A percentile compares a stretch with the other conserved stretches of the same genome.
These are phyloP conservation scores for Odobenus rosmarus DNA, from an alignment of 2,113 vertebrate genomes.

Conservation along the genomic window DNA sequence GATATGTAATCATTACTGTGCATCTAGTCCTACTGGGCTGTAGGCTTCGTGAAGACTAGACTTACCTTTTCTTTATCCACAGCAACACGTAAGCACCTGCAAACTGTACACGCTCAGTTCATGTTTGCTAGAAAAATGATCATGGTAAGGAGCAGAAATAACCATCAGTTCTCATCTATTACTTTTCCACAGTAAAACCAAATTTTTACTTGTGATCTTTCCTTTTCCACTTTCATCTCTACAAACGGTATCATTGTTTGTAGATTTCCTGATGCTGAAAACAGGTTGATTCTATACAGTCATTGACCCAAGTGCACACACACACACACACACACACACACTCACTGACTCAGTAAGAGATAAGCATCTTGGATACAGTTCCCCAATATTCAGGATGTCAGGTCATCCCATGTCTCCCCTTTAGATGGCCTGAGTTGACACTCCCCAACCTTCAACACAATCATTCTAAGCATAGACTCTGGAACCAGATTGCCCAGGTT, in stretches of 20 bases:
- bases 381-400: not conserved
- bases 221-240: not conserved
- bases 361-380: not conserved
- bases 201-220: not conserved
- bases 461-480: not conserved
- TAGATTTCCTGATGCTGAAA: not conserved
- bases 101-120: rapidly evolving
- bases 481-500: not conserved
- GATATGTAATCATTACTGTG: rapidly evolving
- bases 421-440: not conserved
- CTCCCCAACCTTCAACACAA: not conserved
- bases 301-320: not conserved
- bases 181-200: not conserved
- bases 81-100: not conserved
- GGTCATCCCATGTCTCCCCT: not conserved
- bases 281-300: not conserved
- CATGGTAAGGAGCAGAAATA: not conserved
- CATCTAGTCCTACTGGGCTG: not conserved
- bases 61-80: not conserved
- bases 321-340: no score
- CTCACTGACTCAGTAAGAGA: not conserved
- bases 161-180: not conserved
- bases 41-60: not conserved
- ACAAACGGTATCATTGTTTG: not conserved
- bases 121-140: not conserved